Percentiles rank a stretch among this genome's conserved stretches.
These are phyloP conservation scores for Gadus chalcogrammus DNA, from an alignment of 2,113 vertebrate species.

Conservation along the genomic window DNA sequence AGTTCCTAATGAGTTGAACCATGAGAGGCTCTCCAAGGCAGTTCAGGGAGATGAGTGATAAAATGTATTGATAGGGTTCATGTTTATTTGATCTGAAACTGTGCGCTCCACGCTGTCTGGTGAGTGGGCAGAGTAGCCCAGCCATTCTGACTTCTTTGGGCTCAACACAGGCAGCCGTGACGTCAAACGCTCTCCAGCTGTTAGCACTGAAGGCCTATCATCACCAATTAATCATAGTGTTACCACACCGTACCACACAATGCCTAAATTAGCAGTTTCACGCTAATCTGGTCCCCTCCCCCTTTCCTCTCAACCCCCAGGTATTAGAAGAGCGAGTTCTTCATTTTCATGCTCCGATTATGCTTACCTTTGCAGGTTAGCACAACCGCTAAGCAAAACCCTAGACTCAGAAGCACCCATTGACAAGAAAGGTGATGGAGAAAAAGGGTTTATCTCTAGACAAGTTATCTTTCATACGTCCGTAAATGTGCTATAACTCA, in stretches of 20 bases:
- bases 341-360: background rate
- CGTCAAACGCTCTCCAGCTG: background rate
- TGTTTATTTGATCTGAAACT: background rate
- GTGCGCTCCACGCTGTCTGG: background rate
- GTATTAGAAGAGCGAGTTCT: background rate
- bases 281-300: background rate
- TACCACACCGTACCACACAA: background rate
- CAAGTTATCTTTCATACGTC: no score
- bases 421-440: no score
- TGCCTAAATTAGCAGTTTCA: background rate
- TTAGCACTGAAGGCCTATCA: conserved; percentile 2
- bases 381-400: background rate
- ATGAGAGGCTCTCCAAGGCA: no score
- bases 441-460: no score
- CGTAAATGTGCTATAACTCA: no score
- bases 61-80: background rate
- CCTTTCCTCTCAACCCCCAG: background rate
- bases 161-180: background rate
- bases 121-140: background rate
- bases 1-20: no score
- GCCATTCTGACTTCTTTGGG: background rate
- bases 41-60: no score
- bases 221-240: background rate
- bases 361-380: background rate
- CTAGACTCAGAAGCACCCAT: background rate